These are phyloP conservation scores for Hypolimnas misippus DNA, from an alignment of 2,888 invertebrate genomes.

Conservation along the genomic window DNA sequence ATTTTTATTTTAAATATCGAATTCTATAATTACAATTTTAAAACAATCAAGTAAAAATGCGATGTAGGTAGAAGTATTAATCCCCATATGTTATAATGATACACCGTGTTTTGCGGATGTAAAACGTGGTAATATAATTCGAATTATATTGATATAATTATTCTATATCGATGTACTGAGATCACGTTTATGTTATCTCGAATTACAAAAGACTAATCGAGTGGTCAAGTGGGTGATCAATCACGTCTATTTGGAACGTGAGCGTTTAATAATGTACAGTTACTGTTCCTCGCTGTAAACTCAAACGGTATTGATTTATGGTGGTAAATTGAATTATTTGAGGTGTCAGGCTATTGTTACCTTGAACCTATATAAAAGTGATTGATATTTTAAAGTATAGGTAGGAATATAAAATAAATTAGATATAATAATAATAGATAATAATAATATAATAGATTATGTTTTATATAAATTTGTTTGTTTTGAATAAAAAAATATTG, in stretches of 20 bases:
- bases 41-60: too few relatives aligned
- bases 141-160: background rate
- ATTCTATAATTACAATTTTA: too few relatives aligned
- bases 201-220: slow-evolving; percentile 15
- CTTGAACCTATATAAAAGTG: background rate
- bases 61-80: too few relatives aligned
- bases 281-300: slow-evolving; percentile 6
- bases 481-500: too few relatives aligned
- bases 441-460: too few relatives aligned
- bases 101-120: background rate
- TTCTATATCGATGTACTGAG: background rate
- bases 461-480: too few relatives aligned
- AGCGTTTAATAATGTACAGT: slow-evolving; percentile 14
- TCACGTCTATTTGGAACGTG: slow-evolving; percentile 11
- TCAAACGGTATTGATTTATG: slow-evolving; percentile 5
- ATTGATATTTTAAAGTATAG: background rate
- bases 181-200: slow-evolving; percentile 1
- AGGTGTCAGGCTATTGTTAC: background rate
- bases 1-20: too few relatives aligned
- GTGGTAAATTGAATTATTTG: slow-evolving; percentile 7
- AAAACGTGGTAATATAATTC: background rate
- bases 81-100: too few relatives aligned
- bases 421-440: too few relatives aligned
- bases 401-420: too few relatives aligned
- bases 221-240: slow-evolving; percentile 9